Conservation (phyloP, 2,113 vertebrate species). For the Scartelaos histophorus region DNA sequence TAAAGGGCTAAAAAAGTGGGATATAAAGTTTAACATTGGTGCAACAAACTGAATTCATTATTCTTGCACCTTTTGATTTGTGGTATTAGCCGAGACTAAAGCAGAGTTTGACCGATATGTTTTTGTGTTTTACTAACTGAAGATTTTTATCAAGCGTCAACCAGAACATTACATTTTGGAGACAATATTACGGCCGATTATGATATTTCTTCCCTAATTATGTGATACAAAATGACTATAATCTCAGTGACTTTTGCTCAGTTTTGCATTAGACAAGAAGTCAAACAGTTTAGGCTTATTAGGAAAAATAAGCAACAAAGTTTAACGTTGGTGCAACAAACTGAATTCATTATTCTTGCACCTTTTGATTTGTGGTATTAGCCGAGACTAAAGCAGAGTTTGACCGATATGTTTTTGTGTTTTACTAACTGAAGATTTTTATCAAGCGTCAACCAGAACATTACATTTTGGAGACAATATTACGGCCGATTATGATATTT, state of each 20-base stretch:
- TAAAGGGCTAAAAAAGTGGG: neutral
- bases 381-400: conserved; percentile 21
- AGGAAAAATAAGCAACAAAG: too few relatives aligned
- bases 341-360: too few relatives aligned
- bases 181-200: neutral
- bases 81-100: conserved; percentile 35
- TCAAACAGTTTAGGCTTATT: too few relatives aligned
- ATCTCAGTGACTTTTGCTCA: neutral
- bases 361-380: conserved; percentile 38
- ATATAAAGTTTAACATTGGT: conserved; percentile 8
- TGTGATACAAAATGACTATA: neutral
- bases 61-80: conserved; percentile 38
- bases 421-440: neutral
- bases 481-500: neutral
- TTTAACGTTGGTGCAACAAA: conserved; percentile 15
- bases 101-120: neutral
- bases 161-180: neutral
- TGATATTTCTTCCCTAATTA: neutral
- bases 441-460: too few relatives aligned
- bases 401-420: too few relatives aligned
- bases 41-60: conserved; percentile 22
- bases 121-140: neutral
- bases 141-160: neutral
- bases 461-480: neutral
- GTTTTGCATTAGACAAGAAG: too few relatives aligned